Evolutionary conservation across 2,113 vertebrate species (phyloP), one percentile per base, ranked within the genome.

Genomic region (Catagonus wagneri): DNA sequence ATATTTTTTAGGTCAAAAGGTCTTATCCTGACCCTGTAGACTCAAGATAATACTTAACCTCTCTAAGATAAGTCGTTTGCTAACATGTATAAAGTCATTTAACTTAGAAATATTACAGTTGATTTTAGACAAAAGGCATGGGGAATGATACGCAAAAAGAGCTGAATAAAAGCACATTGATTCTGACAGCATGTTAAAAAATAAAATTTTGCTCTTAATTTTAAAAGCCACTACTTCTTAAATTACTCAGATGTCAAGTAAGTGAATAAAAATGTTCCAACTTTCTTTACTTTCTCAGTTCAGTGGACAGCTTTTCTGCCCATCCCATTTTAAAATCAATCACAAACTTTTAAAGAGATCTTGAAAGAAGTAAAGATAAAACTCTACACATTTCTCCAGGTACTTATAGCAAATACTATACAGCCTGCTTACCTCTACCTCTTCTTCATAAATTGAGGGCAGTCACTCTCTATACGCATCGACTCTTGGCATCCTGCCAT

Each of bases 191-290:
- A 50, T 44, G 79, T 56, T 76, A 85, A 20, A 89, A 93, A 96
- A 72, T 34, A 78, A 80, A 88, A 63, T 16, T 93, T 93, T 93
- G 25, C 50, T 88, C 34, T 96, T 94, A 44, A 84, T 97, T 94
- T 96, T 78, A 81, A 89, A 87, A 78, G 19, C 25, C 60, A 76
- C 83, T 60, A 27, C 39, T 94, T 89, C 68, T 94, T 96, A 95
- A 87, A 75, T 85, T 74, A 80, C 86, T 92, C 60, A 52, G 36
- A 39, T 88, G 20, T 90, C 27, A 23, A 81, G 20, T 56, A 75
- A 75, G 15, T 83, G 27, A 72, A 76, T 56, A 65, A 85, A 85
- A 92, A 12, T 75, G 58, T 54, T 60, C 20, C 56, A 86, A 75
- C 6, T 86, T 72, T 20, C 20, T 84, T 90, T 44, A 80, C 44